Evolutionary conservation across 1,140 invertebrate genomes (phyloP).

Genomic region (Diploscapter pachys): DNA sequence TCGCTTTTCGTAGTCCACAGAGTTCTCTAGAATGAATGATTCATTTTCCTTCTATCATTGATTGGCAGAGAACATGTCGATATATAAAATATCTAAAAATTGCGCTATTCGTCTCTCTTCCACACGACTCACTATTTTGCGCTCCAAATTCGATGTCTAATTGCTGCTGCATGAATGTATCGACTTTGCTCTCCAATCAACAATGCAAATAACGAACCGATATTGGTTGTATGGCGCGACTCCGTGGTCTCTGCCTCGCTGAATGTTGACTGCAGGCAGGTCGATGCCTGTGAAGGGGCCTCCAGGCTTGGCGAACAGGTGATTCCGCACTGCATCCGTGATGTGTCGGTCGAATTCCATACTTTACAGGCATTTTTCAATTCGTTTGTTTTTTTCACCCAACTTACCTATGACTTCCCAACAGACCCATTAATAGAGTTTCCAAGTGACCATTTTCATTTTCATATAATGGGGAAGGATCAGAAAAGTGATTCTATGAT

Average conservation of each 20-base stretch:
- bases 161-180: too few relatives aligned
- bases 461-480: not conserved
- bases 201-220: slow-evolving; percentile 25
- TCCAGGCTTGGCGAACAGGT: slow-evolving; percentile 45
- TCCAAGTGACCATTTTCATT: slow-evolving; percentile 39
- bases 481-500: slow-evolving; percentile 42
- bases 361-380: not conserved
- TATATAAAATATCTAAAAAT: too few relatives aligned
- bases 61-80: too few relatives aligned
- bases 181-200: too few relatives aligned
- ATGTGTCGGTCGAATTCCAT: slow-evolving; percentile 54
- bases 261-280: slow-evolving; percentile 70
- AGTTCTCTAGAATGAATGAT: slow-evolving; percentile 25
- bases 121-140: not conserved
- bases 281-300: slow-evolving; percentile 65
- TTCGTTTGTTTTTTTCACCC: slow-evolving; percentile 6
- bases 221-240: slow-evolving; percentile 60
- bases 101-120: not conserved
- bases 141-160: not conserved
- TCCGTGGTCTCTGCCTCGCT: slow-evolving; percentile 73
- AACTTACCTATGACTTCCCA: slow-evolving; percentile 34
- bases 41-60: not conserved
- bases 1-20: slow-evolving; percentile 39
- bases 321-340: slow-evolving; percentile 48
- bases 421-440: slow-evolving; percentile 50